phyloP scores from a whole-genome alignment of 2,888 invertebrate genomes.

The Dasysyrphus tricinctus region DNA sequence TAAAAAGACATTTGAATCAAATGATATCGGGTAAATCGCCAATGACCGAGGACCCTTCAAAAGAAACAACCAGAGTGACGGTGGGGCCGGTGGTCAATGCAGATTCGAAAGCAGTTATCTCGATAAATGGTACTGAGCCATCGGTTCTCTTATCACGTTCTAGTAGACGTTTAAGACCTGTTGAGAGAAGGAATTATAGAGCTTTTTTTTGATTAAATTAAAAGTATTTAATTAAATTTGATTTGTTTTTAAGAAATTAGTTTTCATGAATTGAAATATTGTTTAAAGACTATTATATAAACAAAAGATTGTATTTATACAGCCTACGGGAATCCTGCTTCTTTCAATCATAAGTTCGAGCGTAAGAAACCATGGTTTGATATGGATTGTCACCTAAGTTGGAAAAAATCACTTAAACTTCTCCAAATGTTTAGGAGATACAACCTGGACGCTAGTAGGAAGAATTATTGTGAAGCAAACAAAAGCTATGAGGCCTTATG shows the following conservation, averaged over 20 bases:
- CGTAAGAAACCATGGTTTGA: not conserved
- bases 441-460: not conserved
- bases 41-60: not conserved
- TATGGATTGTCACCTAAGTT: not conserved
- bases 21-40: conserved; percentile 19
- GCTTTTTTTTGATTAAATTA: not conserved
- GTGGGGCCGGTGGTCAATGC: not conserved
- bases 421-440: not conserved
- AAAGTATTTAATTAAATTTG: too few relatives aligned
- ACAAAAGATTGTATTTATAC: not conserved
- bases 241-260: too few relatives aligned
- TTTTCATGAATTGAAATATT: too few relatives aligned
- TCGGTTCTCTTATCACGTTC: conserved; percentile 17
- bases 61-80: not conserved
- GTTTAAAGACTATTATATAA: too few relatives aligned
- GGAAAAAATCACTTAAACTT: not conserved
- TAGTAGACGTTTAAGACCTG: conserved; percentile 13
- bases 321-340: not conserved
- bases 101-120: too few relatives aligned
- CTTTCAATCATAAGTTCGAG: not conserved
- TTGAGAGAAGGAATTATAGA: conserved; percentile 18
- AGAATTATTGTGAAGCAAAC: too few relatives aligned
- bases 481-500: too few relatives aligned
- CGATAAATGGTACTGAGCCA: conserved; percentile 1
- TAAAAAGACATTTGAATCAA: conserved; percentile 61